Conservation (phyloP, 2,113 vertebrate genomes). For the Hipposideros armiger region DNA sequence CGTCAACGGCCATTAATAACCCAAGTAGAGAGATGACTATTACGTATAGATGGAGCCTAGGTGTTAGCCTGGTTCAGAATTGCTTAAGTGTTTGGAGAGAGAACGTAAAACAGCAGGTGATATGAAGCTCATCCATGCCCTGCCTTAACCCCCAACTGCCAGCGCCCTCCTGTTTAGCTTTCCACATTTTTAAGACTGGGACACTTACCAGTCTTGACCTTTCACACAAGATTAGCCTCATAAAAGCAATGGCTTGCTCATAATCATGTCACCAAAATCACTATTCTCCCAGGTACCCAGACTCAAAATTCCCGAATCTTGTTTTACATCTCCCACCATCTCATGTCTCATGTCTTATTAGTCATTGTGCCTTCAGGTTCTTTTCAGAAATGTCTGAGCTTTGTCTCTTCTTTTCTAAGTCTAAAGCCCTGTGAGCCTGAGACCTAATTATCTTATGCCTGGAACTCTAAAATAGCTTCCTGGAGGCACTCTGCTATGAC, state of each 20-base stretch:
- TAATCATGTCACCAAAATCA: not conserved
- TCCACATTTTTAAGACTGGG: not conserved
- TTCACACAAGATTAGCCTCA: not conserved
- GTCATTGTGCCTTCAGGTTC: not conserved
- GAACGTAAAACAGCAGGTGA: not conserved
- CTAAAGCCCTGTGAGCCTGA: not conserved
- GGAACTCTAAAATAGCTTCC: not conserved
- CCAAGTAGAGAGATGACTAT: not conserved
- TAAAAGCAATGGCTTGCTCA: not conserved
- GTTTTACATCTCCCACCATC: not conserved
- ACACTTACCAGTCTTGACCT: not conserved
- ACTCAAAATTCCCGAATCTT: not conserved
- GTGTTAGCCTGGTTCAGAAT: not conserved
- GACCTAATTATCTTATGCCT: not conserved
- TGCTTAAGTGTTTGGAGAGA: not conserved
- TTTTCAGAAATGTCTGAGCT: not conserved
- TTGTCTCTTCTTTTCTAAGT: not conserved
- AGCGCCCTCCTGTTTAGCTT: not conserved
- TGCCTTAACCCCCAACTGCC: not conserved
- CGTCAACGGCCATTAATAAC: slow-evolving; percentile 7
- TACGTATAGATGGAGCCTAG: not conserved
- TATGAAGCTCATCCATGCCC: not conserved
- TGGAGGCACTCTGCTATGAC: not conserved
- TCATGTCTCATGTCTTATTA: not conserved
- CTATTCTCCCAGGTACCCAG: not conserved